Conservation (phyloP, 2,113 vertebrate genomes). For the Cynocephalus volans region DNA sequence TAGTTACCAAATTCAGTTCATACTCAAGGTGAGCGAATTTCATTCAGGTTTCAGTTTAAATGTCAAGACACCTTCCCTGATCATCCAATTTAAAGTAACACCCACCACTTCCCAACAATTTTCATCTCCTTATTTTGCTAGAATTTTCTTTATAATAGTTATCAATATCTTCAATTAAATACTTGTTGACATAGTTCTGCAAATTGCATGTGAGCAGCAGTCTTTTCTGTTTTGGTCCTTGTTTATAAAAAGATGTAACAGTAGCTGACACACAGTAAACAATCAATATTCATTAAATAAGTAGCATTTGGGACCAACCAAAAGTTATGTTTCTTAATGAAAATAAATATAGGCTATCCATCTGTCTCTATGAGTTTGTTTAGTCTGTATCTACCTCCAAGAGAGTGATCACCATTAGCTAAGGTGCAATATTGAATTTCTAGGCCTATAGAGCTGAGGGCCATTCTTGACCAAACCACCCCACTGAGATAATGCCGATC, state of each 20-base stretch:
- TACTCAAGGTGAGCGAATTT: neutral
- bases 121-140: neutral
- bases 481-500: neutral
- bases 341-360: conserved; percentile 8
- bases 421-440: neutral
- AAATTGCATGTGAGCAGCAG: neutral
- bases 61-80: neutral
- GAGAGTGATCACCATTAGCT: neutral
- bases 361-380: neutral
- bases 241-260: neutral
- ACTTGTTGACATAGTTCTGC: neutral
- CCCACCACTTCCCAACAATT: neutral
- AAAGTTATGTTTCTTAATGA: conserved; percentile 30
- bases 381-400: neutral
- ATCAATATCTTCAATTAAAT: neutral
- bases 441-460: neutral
- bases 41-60: conserved; percentile 30
- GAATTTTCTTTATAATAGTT: conserved; percentile 17
- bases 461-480: neutral
- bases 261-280: neutral
- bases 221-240: neutral
- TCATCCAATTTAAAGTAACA: conserved; percentile 38
- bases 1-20: neutral
- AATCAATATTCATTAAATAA: neutral
- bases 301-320: neutral